A percentile compares a stretch with the other conserved stretches of the same genome.
Conservation (phyloP, 2,113 vertebrate species). For the Shinisaurus crocodilurus region DNA sequence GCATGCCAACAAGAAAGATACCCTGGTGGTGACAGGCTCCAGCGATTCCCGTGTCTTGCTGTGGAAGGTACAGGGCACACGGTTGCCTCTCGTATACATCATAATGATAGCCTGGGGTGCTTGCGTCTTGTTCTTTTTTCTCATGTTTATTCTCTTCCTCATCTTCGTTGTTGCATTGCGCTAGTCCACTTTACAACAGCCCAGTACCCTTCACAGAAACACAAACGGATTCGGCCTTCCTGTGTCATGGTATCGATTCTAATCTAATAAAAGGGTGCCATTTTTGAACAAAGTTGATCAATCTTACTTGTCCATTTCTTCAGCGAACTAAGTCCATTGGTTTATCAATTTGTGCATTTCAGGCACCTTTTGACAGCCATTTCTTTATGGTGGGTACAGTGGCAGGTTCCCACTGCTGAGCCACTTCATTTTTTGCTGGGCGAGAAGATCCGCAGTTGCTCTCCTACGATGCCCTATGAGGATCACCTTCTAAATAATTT, state of each 20-base stretch:
- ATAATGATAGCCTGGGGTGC: not conserved
- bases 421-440: not conserved
- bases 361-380: not conserved
- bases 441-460: too few relatives aligned
- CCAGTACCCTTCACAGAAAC: not conserved
- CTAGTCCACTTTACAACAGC: not conserved
- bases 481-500: not conserved
- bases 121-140: not conserved
- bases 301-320: slow-evolving; percentile 12
- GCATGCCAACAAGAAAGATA: slow-evolving; percentile 84
- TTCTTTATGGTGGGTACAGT: not conserved
- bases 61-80: slow-evolving; percentile 83
- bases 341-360: not conserved
- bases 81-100: too few relatives aligned
- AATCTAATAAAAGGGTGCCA: slow-evolving; percentile 18
- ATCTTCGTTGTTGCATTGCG: not conserved
- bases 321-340: not conserved
- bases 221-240: not conserved
- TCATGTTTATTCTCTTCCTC: slow-evolving; percentile 5
- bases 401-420: not conserved
- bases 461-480: not conserved
- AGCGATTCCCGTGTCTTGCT: slow-evolving; percentile 88
- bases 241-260: not conserved
- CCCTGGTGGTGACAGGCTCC: slow-evolving; percentile 86
- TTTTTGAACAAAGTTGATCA: not conserved